Percentiles rank a stretch among this genome's conserved stretches.
These are phyloP conservation scores for Lampropteryx suffumata DNA, from an alignment of 2,888 invertebrate species.

Conservation along the genomic window DNA sequence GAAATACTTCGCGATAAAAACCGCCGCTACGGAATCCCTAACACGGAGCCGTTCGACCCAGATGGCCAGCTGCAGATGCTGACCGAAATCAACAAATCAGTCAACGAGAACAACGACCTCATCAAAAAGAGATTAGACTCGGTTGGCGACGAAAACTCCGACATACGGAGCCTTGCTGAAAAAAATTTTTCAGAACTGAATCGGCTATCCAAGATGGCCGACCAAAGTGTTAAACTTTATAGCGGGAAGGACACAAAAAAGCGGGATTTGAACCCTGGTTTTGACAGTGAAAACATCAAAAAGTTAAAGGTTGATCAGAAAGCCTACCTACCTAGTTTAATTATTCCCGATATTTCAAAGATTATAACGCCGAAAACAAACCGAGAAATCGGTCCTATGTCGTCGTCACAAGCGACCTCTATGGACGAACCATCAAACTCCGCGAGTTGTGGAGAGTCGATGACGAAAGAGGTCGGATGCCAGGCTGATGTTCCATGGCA, in stretches of 20 bases:
- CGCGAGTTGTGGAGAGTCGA: slow-evolving; percentile 51
- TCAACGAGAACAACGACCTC: slow-evolving; percentile 72
- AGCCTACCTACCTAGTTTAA: slow-evolving; percentile 59
- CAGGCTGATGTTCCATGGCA: slow-evolving; percentile 71
- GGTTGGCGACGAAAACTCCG: slow-evolving; percentile 40
- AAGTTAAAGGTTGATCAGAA: slow-evolving; percentile 45
- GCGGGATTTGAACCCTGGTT: slow-evolving; percentile 68
- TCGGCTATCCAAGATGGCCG: slow-evolving; percentile 75
- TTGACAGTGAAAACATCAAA: slow-evolving; percentile 70
- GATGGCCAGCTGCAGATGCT: slow-evolving; percentile 66
- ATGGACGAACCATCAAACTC: slow-evolving; percentile 72
- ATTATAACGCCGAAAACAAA: slow-evolving; percentile 65
- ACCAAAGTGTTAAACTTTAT: slow-evolving; percentile 68
- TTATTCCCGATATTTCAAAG: slow-evolving; percentile 69
- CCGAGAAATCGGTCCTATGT: slow-evolving; percentile 43
- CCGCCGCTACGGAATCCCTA: slow-evolving; percentile 74
- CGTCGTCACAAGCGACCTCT: slow-evolving; percentile 62
- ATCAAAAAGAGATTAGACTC: slow-evolving; percentile 69
- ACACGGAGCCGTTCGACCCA: slow-evolving; percentile 48
- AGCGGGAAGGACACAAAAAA: slow-evolving; percentile 63
- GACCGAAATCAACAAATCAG: slow-evolving; percentile 70
- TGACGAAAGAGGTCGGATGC: slow-evolving; percentile 48
- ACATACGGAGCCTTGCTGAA: slow-evolving; percentile 67
- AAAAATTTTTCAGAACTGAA: slow-evolving; percentile 75
- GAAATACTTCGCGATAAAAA: slow-evolving; percentile 85